Percentiles rank a stretch among this genome's conserved stretches.
Conservation (phyloP, 2,797 vertebrate species). For the Heliangelus exortis region DNA sequence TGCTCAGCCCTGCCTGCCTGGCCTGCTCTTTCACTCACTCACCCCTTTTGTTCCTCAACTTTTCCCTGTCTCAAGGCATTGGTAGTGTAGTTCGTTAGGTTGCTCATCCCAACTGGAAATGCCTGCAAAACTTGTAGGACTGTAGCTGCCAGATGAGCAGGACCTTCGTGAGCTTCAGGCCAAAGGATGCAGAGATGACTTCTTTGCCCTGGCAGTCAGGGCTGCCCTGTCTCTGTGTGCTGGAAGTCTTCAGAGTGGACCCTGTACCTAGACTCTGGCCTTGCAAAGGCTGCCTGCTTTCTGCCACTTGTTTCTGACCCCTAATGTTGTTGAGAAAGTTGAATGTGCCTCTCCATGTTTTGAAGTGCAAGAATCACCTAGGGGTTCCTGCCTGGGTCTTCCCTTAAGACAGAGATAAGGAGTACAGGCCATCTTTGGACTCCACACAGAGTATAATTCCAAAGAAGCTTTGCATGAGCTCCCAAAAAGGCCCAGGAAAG, state of each 20-base stretch:
- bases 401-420: not conserved
- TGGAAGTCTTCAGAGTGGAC: not conserved
- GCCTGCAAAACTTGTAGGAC: not conserved
- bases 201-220: not conserved
- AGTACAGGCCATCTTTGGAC: not conserved
- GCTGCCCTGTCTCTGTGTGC: not conserved
- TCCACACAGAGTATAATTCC: not conserved
- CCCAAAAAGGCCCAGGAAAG: not conserved
- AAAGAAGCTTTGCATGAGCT: not conserved
- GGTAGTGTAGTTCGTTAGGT: not conserved
- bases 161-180: not conserved
- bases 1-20: not conserved
- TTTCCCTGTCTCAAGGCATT: not conserved
- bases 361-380: not conserved
- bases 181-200: not conserved
- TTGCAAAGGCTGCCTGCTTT: not conserved
- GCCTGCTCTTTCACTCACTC: rapidly evolving
- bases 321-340: not conserved
- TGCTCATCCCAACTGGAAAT: not conserved
- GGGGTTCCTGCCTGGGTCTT: not conserved
- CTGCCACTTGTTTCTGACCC: not conserved
- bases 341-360: not conserved
- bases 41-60: not conserved
- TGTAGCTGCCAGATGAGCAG: not conserved
- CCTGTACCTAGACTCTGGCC: not conserved